A percentile compares a stretch with the other conserved stretches of the same genome.
phyloP scores from a whole-genome alignment of 2,797 vertebrate genomes.

The Anisognathus igniventris region DNA sequence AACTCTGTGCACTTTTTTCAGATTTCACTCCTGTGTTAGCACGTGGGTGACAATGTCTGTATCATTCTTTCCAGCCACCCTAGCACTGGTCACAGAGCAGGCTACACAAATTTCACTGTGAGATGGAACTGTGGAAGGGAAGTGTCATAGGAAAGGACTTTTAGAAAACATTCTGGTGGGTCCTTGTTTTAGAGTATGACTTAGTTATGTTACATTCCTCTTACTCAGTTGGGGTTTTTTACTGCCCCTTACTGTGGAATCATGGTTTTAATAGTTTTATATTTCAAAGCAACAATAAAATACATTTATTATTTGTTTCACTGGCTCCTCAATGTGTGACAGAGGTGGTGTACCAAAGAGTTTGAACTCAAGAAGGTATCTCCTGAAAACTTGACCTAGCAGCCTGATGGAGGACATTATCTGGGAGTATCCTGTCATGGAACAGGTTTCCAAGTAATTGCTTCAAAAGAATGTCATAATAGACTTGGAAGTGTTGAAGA shows the following conservation, averaged over 20 bases:
- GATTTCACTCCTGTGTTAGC: fast-evolving
- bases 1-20: neutral
- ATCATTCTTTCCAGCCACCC: neutral
- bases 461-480: neutral
- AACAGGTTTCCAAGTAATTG: neutral
- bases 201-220: neutral
- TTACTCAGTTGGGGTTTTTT: neutral
- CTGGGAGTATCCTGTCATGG: neutral
- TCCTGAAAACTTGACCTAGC: neutral
- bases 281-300: slow-evolving; percentile 21
- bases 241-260: neutral
- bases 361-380: neutral
- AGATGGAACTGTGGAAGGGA: neutral
- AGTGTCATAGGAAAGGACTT: neutral
- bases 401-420: neutral
- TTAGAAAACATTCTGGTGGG: neutral
- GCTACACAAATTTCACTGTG: neutral
- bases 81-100: neutral
- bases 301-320: neutral
- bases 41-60: neutral
- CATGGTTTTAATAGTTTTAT: neutral
- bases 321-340: neutral
- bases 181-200: neutral
- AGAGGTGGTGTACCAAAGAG: neutral
- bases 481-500: neutral